Evolutionary conservation across 2,113 vertebrate genomes (phyloP).

Genomic region (Zootoca vivipara): DNA sequence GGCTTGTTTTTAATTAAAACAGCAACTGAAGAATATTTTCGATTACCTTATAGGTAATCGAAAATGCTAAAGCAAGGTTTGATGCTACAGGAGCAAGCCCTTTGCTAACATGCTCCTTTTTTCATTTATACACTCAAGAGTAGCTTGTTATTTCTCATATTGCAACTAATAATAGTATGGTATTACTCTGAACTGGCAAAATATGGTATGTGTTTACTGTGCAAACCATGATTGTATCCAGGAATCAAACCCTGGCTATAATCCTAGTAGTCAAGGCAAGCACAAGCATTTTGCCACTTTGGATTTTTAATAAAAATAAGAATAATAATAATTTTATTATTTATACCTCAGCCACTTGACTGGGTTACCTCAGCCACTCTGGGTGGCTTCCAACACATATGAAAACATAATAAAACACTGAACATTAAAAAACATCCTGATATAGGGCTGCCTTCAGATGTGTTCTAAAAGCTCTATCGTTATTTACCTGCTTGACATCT

Average conservation of each 20-base stretch:
- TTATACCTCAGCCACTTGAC: too few species aligned
- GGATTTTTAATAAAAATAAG: too few species aligned
- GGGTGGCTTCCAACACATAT: too few species aligned
- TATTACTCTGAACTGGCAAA: background rate
- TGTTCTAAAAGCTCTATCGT: too few species aligned
- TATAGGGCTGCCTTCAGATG: too few species aligned
- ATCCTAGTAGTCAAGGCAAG: background rate
- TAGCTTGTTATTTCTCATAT: background rate
- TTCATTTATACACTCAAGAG: background rate
- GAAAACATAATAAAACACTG: too few species aligned
- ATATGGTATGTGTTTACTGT: background rate
- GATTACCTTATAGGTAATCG: background rate
- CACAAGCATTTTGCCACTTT: background rate
- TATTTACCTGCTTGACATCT: too few species aligned
- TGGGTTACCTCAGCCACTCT: too few species aligned
- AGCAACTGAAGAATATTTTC: background rate
- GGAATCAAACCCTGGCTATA: background rate
- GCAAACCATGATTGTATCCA: background rate
- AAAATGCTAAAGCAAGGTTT: background rate
- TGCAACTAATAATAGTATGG: background rate
- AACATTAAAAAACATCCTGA: too few species aligned
- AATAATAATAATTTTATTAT: too few species aligned
- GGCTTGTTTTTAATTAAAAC: background rate
- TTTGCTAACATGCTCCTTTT: background rate
- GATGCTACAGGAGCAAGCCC: background rate